phyloP scores from a whole-genome alignment of 1,140 invertebrate species.

The Papilio glaucus region DNA sequence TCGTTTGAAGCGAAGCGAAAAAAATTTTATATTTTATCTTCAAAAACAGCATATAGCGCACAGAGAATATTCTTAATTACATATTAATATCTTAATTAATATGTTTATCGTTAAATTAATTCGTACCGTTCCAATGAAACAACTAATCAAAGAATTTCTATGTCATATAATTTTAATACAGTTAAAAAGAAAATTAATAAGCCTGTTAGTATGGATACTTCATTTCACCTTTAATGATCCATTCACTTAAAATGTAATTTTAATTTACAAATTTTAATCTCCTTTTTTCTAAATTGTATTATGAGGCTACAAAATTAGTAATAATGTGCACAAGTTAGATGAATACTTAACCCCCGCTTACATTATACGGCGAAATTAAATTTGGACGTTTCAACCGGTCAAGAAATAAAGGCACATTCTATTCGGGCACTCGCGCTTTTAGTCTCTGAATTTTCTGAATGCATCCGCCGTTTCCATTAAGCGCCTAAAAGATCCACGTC shows the following conservation, averaged over 20 bases:
- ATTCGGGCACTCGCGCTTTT: slow-evolving; percentile 15
- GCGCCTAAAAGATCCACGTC: slow-evolving; percentile 51
- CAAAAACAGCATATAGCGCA: too few relatives aligned
- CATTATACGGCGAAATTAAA: background rate
- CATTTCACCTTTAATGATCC: background rate
- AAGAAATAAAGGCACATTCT: slow-evolving; percentile 12
- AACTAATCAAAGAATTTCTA: background rate
- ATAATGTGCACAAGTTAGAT: too few relatives aligned
- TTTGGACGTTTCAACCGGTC: slow-evolving; percentile 14
- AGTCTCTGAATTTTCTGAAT: slow-evolving; percentile 52
- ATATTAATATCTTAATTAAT: background rate
- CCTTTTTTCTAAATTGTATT: background rate
- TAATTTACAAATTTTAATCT: background rate
- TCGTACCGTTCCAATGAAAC: background rate
- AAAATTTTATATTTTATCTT: too few relatives aligned
- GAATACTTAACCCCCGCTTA: too few relatives aligned
- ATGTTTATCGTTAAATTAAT: background rate
- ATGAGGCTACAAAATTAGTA: too few relatives aligned
- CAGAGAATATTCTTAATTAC: background rate
- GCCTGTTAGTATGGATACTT: background rate
- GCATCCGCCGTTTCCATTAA: slow-evolving; percentile 47
- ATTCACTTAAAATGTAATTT: background rate
- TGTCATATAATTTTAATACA: background rate
- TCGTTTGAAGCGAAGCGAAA: too few relatives aligned
- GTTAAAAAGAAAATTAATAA: background rate